Evolutionary conservation across 2,888 invertebrate genomes (phyloP), one percentile per base, ranked within the genome.

Genomic region (Chrysolina oricalcia): DNA sequence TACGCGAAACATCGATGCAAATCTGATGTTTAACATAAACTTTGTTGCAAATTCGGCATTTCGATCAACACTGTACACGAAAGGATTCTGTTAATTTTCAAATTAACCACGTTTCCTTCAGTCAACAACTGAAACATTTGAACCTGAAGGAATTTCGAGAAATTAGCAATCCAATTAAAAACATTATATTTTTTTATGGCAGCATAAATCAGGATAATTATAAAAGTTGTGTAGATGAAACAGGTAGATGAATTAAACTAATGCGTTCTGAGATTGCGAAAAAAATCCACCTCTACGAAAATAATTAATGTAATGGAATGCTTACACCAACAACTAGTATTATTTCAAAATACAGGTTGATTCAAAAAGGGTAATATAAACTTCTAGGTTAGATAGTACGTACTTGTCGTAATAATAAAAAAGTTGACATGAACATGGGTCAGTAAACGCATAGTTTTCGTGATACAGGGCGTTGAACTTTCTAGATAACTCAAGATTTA

Each of bases 161-260:
- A 53, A 53, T 53, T 21, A 53, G 17, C 53, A 53, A 17, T 53
- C 53, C 13, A 17, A 19, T 11, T 11, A 53, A 53, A 53, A 53
- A 50, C 15, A 13, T 35, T 35, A 53, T 11, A 2, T 11, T 53
- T 21, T 53, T 53, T 53, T 19, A 21, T 21, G 53, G 3, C 17
- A 53, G 19, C 53, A 53, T 53, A 53, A 53, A 53, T 53, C 53
- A 19, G 3, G 53, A 4, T 53, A 21, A 21, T 53, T 1, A 53
- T 53, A 53, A 53, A 53, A 53, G 53, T 17, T 53, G 21, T 53
- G 21, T 50, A 10, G 19, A 17, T 9, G 17, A 1, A 50, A 50
- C 8, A 50, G 15, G 53, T 11, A 53, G 13, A 53, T 53, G 21
- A 53, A 53, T 53, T 53, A 53, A 53, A 53, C 2, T 53, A 53